Base-by-base conservation (phyloP, 2,113 vertebrate genomes). In the Danionella cerebrum region DNA sequence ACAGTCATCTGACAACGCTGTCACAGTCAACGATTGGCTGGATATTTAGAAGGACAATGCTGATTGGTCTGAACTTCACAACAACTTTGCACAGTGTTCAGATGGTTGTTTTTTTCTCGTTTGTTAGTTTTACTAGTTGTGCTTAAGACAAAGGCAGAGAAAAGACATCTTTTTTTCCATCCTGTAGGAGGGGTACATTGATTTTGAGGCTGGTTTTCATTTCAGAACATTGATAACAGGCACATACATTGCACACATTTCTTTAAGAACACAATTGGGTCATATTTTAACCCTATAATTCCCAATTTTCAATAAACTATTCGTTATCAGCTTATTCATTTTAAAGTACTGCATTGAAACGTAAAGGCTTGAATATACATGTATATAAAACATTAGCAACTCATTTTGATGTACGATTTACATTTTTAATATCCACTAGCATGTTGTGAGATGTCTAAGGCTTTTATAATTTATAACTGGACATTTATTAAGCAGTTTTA, bases 141-240 rank as follows among this genome's bases (percentile, higher is more conserved):
- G 71, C 75, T 74, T 76, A 44, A 62, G 50, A 57, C 42, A 39
- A 54, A 65, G 60, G 60, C 60, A 50, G 63, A 54, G 16, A 59
- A 19, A 51, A 19, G 27, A 66, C 47, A 51, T 63, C 64, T 54
- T 22, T 44, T 50, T 54, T 63, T 69, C 72, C 35, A 8, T 68
- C 48, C 62, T 19, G 42, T 67, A 70, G 55, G 59, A 63, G 39
- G 52, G 51, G 47, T 51, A 62, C 64, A 54, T 73, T 51, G 36
- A 63, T 57, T 74, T 78, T 76, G 73, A 70, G 76, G 71, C 76
- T 74, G 65, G 69, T 76, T 71, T 59, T 74, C 53, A 22, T 52
- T 73, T 74, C 25, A 21, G 47, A 33, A 67, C 60, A 50, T 59
- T 14, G 50, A 71, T 60, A 58, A 68, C 44, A 65, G 64, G 55